Evolutionary conservation across 2,888 invertebrate species (phyloP), one percentile per base, ranked within the genome.

Genomic region (Pandemis corylana): DNA sequence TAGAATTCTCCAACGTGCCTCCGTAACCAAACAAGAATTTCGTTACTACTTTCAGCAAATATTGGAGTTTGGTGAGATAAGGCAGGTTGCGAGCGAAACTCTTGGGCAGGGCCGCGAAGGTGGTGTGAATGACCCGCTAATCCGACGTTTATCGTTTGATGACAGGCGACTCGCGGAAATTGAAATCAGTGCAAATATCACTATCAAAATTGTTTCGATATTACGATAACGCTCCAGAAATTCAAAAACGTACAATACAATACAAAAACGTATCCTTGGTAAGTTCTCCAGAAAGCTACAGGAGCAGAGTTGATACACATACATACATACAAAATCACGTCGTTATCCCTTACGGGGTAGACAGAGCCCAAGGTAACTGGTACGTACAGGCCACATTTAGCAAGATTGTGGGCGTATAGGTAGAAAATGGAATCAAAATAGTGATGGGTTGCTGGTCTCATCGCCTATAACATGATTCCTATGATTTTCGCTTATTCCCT

Each of bases 81-180:
- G 53, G 68, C 71, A 68, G 71, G 67, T 63, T 56, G 20, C 28
- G 15, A n/a, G 15, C 42, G 36, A 5, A 9, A 20, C 28, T n/a
- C 53, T 12, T 10, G 12, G 44, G 49, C 20, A 2, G 13, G 41
- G 7, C 6, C 4, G 56, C 56, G 53, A 15, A 44, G 53, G 64
- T 46, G 49, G 7, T n/a, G 75, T 75, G 71, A 75, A 75, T 42
- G 75, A 75, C 69, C 75, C 63, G 69, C 68, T 68, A 71, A 67
- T 71, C 75, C 68, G 36, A 13, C 71, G n/a, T 46, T 71, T 75
- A 75, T 71, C 71, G 63, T 70, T 13, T 49, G 61, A 72, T 46
- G 72, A 20, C 66, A 49, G 51, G 53, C 12, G 51, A 64, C 44
- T 67, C 36, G 71, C 71, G 71, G 69, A 68, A 75, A 71, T 66